Percentiles rank a stretch among this genome's conserved stretches.
phyloP scores from a whole-genome alignment of 1,140 invertebrate species.

The Neuroterus valhalla region DNA sequence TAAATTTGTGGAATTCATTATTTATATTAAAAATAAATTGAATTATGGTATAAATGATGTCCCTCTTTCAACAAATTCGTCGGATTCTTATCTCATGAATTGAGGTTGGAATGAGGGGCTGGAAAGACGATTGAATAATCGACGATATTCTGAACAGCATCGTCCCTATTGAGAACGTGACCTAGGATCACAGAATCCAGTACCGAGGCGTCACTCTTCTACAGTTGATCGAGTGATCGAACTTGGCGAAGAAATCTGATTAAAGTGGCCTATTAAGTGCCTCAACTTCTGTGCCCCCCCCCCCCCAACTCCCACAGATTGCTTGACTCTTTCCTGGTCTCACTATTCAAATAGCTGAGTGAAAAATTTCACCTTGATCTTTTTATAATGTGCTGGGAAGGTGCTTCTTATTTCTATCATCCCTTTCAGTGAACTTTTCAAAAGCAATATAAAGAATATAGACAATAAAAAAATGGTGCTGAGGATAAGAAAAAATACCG shows the following conservation, averaged over 20 bases:
- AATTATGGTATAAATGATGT: no score
- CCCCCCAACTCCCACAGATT: no score
- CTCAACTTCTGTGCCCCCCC: neutral
- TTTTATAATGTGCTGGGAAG: neutral
- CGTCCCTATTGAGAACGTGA: neutral
- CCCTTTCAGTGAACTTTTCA: neutral
- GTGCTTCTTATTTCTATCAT: neutral
- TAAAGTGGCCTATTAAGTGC: neutral
- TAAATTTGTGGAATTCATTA: no score
- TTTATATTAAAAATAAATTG: no score
- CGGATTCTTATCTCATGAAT: no score
- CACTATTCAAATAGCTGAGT: neutral
- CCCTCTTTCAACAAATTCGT: no score
- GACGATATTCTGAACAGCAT: neutral
- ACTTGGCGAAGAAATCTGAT: constrained; percentile 22
- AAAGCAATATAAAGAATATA: neutral
- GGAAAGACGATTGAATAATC: constrained; percentile 6
- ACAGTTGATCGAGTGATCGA: constrained; percentile 1
- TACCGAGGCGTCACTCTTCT: neutral
- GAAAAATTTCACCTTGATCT: neutral
- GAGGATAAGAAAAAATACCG: neutral
- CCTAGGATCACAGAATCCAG: no score
- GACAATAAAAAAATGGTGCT: neutral
- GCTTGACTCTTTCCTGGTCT: neutral
- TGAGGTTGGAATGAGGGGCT: no score